These are phyloP conservation scores for Strix uralensis DNA, from an alignment of 2,113 vertebrate species.

Conservation along the genomic window DNA sequence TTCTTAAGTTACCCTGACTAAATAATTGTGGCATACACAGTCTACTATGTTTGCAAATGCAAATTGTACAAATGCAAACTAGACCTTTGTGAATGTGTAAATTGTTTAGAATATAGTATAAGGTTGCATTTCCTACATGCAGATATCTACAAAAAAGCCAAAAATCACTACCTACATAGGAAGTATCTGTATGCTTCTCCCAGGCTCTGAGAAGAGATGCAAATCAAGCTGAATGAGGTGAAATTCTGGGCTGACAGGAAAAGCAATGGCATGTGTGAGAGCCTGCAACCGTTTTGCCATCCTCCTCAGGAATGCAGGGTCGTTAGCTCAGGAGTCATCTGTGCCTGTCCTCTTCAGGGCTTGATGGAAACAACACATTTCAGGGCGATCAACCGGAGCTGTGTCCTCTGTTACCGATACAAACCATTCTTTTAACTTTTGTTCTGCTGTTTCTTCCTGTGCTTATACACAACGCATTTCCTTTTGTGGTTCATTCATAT, in stretches of 20 bases:
- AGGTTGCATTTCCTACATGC: not conserved
- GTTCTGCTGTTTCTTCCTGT: not conserved
- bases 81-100: not conserved
- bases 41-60: not conserved
- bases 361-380: constrained; percentile 53
- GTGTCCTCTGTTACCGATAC: not conserved
- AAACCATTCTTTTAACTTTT: not conserved
- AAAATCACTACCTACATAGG: not conserved
- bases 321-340: not conserved
- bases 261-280: not conserved
- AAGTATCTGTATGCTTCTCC: not conserved
- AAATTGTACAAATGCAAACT: not conserved
- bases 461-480: not conserved
- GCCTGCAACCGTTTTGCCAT: not conserved
- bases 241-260: not conserved
- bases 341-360: not conserved
- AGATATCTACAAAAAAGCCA: not conserved
- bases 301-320: constrained; percentile 4
- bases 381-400: not conserved
- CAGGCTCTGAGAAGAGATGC: not conserved
- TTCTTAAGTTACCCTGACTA: not conserved
- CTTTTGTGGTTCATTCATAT: not conserved
- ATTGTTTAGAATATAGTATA: not conserved
- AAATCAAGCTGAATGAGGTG: not conserved
- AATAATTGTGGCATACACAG: not conserved